A percentile compares a stretch with the other conserved stretches of the same genome.
Evolutionary conservation across 2,888 invertebrate genomes (phyloP).

Genomic region (Pristionchus fissidentatus): DNA sequence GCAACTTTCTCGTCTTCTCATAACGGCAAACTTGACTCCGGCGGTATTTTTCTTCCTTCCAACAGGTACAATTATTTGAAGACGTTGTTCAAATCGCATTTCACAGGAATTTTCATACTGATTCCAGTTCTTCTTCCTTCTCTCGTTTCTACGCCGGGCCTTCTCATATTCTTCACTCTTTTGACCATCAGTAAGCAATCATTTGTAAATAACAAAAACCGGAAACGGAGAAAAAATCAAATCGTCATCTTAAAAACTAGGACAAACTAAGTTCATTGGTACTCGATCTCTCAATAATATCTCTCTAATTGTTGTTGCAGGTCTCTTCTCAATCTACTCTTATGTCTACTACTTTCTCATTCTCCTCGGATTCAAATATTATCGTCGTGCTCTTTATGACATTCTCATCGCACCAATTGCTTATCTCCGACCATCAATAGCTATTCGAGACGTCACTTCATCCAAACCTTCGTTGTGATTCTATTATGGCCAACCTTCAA

Average conservation of each 20-base stretch:
- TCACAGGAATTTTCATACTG: not conserved
- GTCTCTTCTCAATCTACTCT: not conserved
- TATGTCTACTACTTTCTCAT: not conserved
- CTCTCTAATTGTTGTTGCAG: not conserved
- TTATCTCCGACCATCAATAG: not conserved
- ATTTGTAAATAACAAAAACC: no score
- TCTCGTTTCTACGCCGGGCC: not conserved
- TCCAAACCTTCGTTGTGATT: not conserved
- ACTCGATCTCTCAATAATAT: no score
- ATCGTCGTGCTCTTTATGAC: not conserved
- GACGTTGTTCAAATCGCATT: not conserved
- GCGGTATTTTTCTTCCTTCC: not conserved
- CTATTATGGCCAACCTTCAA: not conserved
- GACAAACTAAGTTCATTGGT: no score
- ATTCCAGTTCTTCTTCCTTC: not conserved
- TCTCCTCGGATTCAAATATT: conserved; percentile 1
- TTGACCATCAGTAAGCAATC: not conserved
- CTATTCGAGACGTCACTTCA: not conserved
- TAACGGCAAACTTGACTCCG: not conserved
- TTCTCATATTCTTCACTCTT: not conserved
- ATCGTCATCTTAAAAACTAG: no score
- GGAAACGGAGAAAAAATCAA: no score
- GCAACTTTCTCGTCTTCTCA: not conserved
- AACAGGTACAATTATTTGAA: not conserved
- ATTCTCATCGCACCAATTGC: not conserved